phyloP scores from a whole-genome alignment of 2,888 invertebrate species.

The Balanococcus diminutus region DNA sequence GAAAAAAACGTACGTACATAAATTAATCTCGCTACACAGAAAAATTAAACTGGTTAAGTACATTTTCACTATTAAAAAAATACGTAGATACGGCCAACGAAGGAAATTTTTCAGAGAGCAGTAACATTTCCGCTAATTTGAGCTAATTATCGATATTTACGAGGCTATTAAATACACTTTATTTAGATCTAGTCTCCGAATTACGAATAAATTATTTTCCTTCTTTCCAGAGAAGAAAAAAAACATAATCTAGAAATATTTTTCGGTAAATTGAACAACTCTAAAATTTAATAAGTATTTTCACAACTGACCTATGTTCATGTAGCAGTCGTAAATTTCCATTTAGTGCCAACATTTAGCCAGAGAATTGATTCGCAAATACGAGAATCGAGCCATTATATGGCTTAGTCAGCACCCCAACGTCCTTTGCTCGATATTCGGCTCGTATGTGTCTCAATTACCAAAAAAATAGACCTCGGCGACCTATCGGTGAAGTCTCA shows the following conservation, averaged over 20 bases:
- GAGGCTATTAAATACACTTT: constrained; percentile 26
- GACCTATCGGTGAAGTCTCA: neutral
- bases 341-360: neutral
- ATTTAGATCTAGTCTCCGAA: neutral
- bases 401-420: neutral
- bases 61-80: neutral
- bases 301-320: neutral
- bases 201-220: neutral
- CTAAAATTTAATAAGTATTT: neutral
- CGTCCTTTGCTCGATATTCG: neutral
- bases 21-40: constrained; percentile 30
- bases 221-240: neutral
- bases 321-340: neutral
- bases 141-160: constrained; percentile 32
- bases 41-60: neutral
- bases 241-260: neutral
- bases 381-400: neutral
- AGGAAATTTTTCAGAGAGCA: neutral
- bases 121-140: constrained; percentile 31
- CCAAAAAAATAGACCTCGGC: neutral
- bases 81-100: neutral
- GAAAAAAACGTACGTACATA: neutral
- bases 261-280: neutral
- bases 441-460: neutral
- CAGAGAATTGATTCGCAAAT: neutral